Evolutionary conservation across 2,888 invertebrate genomes (phyloP).

Genomic region (Drosophila siamana): DNA sequence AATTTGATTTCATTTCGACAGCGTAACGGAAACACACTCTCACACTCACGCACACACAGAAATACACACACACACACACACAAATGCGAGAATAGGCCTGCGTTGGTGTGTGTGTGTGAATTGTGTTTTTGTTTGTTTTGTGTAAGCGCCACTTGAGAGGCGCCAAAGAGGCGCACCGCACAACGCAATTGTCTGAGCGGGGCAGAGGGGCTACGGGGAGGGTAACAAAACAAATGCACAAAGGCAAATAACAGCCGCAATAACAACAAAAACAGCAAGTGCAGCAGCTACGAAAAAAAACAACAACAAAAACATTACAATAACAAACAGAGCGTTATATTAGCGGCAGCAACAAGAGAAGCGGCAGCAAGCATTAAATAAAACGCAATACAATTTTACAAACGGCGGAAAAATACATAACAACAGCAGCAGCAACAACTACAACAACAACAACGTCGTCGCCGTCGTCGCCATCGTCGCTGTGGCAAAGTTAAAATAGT

Average conservation of each 20-base stretch:
- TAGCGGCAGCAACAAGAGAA: constrained; percentile 28
- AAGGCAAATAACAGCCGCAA: constrained; percentile 38
- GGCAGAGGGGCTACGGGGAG: not conserved
- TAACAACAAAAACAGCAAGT: constrained; percentile 30
- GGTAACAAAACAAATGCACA: constrained; percentile 42
- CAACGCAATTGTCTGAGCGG: constrained; percentile 61
- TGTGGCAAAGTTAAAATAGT: constrained; percentile 69
- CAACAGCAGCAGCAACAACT: constrained; percentile 27
- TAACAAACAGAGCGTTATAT: constrained; percentile 12
- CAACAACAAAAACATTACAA: constrained; percentile 22
- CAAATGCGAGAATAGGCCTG: constrained; percentile 7
- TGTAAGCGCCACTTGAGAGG: constrained; percentile 61
- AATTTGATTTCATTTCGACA: constrained; percentile 74
- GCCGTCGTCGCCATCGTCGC: constrained; percentile 23
- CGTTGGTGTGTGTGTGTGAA: constrained; percentile 3
- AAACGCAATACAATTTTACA: constrained; percentile 74
- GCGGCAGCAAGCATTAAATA: constrained; percentile 63
- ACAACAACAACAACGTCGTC: constrained; percentile 17
- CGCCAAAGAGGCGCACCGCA: constrained; percentile 64
- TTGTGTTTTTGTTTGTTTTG: constrained; percentile 19
- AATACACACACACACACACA: not conserved
- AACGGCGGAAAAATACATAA: constrained; percentile 55
- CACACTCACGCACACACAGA: too few relatives aligned
- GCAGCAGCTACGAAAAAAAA: constrained; percentile 13
- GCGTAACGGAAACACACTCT: constrained; percentile 42